Evolutionary conservation across 2,797 vertebrate species (phyloP).

Genomic region (Leuciscus waleckii): DNA sequence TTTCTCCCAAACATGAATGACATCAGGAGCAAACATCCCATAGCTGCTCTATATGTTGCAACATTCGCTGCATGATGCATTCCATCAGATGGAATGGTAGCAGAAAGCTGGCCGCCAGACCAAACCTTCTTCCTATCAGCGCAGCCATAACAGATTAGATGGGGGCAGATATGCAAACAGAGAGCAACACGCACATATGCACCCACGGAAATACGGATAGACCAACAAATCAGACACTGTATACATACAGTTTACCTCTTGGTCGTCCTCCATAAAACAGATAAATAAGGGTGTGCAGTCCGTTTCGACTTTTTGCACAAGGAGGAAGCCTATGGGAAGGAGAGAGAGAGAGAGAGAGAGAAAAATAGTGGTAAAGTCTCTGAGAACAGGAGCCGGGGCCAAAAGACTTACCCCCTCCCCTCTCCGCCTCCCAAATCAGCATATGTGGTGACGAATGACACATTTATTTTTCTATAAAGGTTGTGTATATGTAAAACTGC

Average conservation of each 20-base stretch:
- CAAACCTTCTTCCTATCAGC: slow-evolving; percentile 64
- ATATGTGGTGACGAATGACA: slow-evolving; percentile 99
- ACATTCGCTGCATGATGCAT: slow-evolving; percentile 77
- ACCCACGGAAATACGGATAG: slow-evolving; percentile 22
- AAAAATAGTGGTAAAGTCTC: slow-evolving; percentile 58
- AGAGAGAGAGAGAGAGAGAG: slow-evolving; percentile 25
- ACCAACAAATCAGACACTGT: slow-evolving; percentile 38
- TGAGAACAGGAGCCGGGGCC: slow-evolving; percentile 76
- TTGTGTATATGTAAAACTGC: slow-evolving; percentile 99
- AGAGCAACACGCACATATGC: slow-evolving; percentile 49
- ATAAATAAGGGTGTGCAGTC: slow-evolving; percentile 27
- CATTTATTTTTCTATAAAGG: slow-evolving; percentile 99
- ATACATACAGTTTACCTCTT: slow-evolving; percentile 50
- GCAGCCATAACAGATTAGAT: slow-evolving; percentile 81
- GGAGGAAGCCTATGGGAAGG: slow-evolving; percentile 28
- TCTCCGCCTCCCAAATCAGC: slow-evolving; percentile 87
- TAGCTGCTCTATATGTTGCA: slow-evolving; percentile 47
- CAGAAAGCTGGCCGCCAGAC: slow-evolving; percentile 68
- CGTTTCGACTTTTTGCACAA: slow-evolving; percentile 25
- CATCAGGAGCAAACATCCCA: slow-evolving; percentile 77
- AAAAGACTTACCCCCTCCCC: slow-evolving; percentile 59
- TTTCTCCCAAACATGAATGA: slow-evolving; percentile 59
- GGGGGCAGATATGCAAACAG: slow-evolving; percentile 62
- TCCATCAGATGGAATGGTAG: slow-evolving; percentile 72
- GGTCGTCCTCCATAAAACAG: slow-evolving; percentile 30